These are phyloP conservation scores for Platysteira castanea DNA, from an alignment of 2,113 vertebrate genomes.

Conservation along the genomic window DNA sequence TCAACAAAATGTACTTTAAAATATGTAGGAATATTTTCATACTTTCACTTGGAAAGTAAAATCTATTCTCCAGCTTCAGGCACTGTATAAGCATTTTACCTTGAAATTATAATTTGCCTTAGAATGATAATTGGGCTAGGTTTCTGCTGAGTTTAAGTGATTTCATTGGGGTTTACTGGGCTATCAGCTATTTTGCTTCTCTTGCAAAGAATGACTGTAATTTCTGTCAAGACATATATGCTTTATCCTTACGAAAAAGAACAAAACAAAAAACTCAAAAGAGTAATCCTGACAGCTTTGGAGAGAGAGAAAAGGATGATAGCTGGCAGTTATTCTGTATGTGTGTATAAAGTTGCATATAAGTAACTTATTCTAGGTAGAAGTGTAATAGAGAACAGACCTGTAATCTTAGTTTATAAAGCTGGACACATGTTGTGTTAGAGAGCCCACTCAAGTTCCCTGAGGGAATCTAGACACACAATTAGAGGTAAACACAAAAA, in stretches of 20 bases:
- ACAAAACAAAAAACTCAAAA: neutral
- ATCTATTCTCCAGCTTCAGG: neutral
- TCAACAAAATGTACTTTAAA: neutral
- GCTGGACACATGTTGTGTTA: neutral
- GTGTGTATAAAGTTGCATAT: neutral
- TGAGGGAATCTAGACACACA: neutral
- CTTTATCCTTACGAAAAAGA: neutral
- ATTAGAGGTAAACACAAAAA: slow-evolving; percentile 42
- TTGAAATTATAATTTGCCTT: neutral
- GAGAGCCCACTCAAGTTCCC: neutral
- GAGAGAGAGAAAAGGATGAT: neutral
- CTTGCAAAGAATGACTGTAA: neutral
- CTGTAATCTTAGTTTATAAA: neutral
- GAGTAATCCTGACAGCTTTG: neutral
- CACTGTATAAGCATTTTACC: neutral
- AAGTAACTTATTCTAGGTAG: neutral
- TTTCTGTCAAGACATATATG: neutral
- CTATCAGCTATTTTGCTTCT: neutral
- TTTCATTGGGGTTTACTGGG: neutral
- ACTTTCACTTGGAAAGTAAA: neutral
- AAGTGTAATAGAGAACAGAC: neutral
- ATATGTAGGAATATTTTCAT: neutral
- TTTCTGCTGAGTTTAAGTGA: neutral
- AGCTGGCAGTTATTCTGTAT: neutral
- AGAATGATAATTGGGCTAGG: neutral